phyloP scores from a whole-genome alignment of 2,888 invertebrate genomes.

The Rhabditophanes sp. region DNA sequence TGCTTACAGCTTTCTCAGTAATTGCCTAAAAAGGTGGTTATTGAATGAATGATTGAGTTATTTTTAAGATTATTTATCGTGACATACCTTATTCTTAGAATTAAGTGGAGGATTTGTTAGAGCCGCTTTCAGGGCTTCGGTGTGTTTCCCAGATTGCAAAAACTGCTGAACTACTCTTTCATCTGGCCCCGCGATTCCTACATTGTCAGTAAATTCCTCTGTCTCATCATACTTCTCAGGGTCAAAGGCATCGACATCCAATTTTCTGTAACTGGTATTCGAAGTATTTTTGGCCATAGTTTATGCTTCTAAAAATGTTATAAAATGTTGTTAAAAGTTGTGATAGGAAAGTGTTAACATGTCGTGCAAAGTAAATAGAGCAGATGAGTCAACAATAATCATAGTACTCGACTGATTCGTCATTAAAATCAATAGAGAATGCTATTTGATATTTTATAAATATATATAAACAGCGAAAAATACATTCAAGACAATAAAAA shows the following conservation, averaged over 20 bases:
- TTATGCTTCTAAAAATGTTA: no score
- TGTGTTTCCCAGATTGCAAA: constrained; percentile 15
- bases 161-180: constrained; percentile 13
- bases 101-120: constrained; percentile 28
- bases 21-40: constrained; percentile 11
- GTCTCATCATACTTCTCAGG: constrained; percentile 29
- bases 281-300: constrained; percentile 36
- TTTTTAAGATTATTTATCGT: neutral
- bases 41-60: constrained; percentile 2
- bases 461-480: no score
- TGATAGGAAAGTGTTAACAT: no score
- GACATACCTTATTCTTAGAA: constrained; percentile 29
- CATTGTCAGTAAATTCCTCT: constrained; percentile 21
- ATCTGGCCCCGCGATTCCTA: constrained; percentile 12
- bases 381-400: no score
- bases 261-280: constrained; percentile 28
- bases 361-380: no score
- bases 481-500: no score
- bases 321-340: no score
- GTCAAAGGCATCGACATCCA: constrained; percentile 36
- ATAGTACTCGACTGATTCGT: no score
- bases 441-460: no score
- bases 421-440: no score
- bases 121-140: constrained; percentile 31
- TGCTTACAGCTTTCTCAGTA: constrained; percentile 21